These are phyloP conservation scores for Lottia gigantea DNA, from an alignment of 2,888 invertebrate species.

Conservation along the genomic window DNA sequence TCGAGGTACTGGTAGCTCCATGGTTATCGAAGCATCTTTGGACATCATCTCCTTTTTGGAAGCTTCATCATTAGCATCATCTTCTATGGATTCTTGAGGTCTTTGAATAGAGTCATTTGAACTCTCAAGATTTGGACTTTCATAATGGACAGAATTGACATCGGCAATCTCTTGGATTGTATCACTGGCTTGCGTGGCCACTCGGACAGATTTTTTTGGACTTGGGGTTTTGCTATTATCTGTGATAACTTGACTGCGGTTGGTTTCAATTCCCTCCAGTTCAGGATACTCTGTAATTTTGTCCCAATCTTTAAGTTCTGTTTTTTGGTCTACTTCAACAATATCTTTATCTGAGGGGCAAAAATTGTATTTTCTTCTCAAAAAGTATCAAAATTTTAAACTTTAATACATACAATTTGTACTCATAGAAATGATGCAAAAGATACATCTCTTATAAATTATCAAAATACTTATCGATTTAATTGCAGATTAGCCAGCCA, in stretches of 20 bases:
- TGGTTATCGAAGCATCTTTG: not conserved
- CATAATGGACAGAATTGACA: not conserved
- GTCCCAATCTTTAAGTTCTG: not conserved
- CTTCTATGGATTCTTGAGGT: not conserved
- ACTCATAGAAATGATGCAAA: too few relatives aligned
- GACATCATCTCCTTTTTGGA: not conserved
- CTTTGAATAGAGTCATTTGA: not conserved
- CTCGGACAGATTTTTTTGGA: not conserved
- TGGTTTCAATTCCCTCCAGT: not conserved
- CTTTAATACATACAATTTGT: too few relatives aligned
- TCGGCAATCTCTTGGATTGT: not conserved
- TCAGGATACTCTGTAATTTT: conserved; percentile 4
- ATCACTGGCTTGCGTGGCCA: not conserved
- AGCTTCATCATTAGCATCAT: not conserved
- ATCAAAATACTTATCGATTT: too few relatives aligned
- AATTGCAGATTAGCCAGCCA: too few relatives aligned
- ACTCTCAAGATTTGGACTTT: not conserved
- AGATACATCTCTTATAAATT: too few relatives aligned
- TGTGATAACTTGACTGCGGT: not conserved
- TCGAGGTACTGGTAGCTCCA: not conserved
- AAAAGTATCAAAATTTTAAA: too few relatives aligned
- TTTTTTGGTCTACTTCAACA: too few relatives aligned
- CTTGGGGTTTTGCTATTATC: not conserved
- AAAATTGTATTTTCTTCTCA: too few relatives aligned
- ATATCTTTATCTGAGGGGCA: too few relatives aligned